These are phyloP conservation scores for Entomobrya proxima DNA, from an alignment of 2,888 invertebrate genomes.

Conservation along the genomic window DNA sequence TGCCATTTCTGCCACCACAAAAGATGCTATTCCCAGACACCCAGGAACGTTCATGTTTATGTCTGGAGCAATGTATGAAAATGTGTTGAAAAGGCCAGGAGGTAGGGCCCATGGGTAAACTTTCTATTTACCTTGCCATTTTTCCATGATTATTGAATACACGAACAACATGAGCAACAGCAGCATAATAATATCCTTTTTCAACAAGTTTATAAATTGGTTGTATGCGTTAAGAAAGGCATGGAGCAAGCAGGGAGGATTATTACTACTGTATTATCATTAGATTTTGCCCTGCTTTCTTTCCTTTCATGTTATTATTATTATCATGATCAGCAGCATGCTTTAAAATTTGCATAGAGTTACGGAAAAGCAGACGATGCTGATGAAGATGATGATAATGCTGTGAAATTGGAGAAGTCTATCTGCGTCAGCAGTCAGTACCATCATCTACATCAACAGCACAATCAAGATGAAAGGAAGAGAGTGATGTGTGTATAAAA, in stretches of 20 bases:
- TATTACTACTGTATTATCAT: not conserved
- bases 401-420: not conserved
- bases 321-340: not conserved
- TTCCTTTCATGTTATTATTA: not conserved
- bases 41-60: not conserved
- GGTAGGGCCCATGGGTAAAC: not conserved
- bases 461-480: conserved; percentile 3
- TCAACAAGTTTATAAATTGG: not conserved
- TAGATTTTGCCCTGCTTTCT: not conserved
- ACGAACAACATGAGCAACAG: not conserved
- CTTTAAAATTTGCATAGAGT: conserved; percentile 1
- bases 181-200: not conserved
- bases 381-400: not conserved
- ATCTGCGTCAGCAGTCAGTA: not conserved
- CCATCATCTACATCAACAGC: not conserved
- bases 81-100: not conserved
- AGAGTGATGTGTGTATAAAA: not conserved
- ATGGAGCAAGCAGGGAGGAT: too few relatives aligned
- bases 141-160: not conserved
- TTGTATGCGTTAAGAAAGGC: not conserved
- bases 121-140: not conserved
- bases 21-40: too few relatives aligned
- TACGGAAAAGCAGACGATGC: too few relatives aligned
- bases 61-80: too few relatives aligned
- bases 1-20: too few relatives aligned